Evolutionary conservation across 92 coral and sea anemone genomes (phyloP).

Genomic region (Virgularia gustaviana): DNA sequence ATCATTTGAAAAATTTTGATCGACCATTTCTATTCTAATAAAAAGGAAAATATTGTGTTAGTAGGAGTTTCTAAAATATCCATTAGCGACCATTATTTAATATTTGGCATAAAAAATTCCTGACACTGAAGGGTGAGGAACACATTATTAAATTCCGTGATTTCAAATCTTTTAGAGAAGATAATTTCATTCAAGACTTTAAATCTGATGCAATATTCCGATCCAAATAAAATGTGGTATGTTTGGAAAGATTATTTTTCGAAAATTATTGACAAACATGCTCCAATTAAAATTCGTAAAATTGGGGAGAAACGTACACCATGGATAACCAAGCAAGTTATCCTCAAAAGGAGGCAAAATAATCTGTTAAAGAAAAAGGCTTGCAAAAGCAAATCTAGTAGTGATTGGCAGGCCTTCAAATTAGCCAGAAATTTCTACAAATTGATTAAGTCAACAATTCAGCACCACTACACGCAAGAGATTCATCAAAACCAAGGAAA

Average conservation of each 20-base stretch:
- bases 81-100: constrained; percentile 18
- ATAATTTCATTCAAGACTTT: neutral
- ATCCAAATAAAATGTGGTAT: constrained; percentile 5
- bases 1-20: neutral
- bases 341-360: neutral
- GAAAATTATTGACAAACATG: neutral
- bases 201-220: neutral
- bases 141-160: neutral
- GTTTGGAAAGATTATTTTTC: neutral
- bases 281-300: neutral
- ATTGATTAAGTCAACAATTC: constrained; percentile 4
- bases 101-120: neutral
- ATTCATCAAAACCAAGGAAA: constrained; percentile 1
- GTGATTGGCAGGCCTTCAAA: constrained; percentile 12
- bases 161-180: constrained; percentile 8
- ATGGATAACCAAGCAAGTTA: neutral
- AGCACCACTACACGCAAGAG: neutral
- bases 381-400: neutral
- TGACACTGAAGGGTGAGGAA: neutral
- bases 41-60: neutral
- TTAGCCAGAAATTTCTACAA: constrained; percentile 3
- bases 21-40: neutral
- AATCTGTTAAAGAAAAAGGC: constrained; percentile 21
- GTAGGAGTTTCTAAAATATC: constrained; percentile 2
- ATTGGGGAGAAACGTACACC: neutral